Percentiles rank a stretch among this genome's conserved stretches.
Evolutionary conservation across 2,797 vertebrate genomes (phyloP).

Genomic region (Pogoniulus pusillus): DNA sequence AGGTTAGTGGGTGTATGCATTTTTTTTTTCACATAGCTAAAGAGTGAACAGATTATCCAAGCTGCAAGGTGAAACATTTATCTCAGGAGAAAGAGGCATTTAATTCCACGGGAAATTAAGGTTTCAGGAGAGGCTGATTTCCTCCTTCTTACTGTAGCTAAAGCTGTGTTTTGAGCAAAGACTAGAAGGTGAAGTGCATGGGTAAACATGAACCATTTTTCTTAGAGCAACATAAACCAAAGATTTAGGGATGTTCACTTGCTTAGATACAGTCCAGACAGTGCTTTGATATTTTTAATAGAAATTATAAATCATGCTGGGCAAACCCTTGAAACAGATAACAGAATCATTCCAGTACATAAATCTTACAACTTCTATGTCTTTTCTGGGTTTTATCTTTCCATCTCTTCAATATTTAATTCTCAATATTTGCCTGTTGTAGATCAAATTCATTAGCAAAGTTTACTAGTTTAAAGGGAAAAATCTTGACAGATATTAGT

Average conservation of each 20-base stretch:
- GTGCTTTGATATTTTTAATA: slow-evolving; percentile 2
- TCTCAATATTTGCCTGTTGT: neutral
- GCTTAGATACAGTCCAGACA: neutral
- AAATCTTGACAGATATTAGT: neutral
- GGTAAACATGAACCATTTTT: neutral
- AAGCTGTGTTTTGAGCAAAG: neutral
- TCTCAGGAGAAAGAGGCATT: slow-evolving; percentile 12
- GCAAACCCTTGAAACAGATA: neutral
- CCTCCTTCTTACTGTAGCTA: neutral
- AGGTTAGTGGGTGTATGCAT: neutral
- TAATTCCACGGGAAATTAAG: slow-evolving; percentile 28
- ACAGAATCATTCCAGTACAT: neutral
- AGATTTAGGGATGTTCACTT: neutral
- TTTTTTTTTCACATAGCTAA: neutral
- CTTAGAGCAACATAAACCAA: neutral
- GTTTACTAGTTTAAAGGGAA: neutral
- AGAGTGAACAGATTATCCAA: neutral
- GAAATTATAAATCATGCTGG: slow-evolving; percentile 9
- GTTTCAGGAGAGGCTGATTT: neutral
- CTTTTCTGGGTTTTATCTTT: neutral
- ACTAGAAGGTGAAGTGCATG: neutral
- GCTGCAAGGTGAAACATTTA: neutral
- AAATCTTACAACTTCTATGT: neutral
- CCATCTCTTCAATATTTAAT: neutral
- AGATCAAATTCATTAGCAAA: neutral